Conservation (phyloP, 2,888 invertebrate species). For the Athalia cordata region DNA sequence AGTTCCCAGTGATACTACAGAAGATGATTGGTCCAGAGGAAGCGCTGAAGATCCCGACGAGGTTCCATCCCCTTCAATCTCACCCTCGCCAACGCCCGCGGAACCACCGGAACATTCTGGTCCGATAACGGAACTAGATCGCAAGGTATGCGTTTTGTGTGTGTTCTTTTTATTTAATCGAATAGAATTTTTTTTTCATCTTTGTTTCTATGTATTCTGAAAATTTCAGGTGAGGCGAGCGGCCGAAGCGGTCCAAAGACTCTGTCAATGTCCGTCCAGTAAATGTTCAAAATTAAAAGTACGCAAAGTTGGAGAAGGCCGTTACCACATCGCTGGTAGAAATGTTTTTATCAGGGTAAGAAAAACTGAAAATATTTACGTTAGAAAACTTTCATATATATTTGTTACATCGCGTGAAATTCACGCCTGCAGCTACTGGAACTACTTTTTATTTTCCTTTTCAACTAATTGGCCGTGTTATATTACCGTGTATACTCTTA, state of each 20-base stretch:
- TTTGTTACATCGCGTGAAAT: neutral
- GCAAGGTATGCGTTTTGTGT: constrained; percentile 70
- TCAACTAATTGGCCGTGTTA: too few relatives aligned
- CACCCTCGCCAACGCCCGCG: constrained; percentile 63
- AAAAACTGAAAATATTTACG: constrained; percentile 47
- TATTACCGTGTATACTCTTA: constrained; percentile 69
- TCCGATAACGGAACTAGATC: constrained; percentile 80
- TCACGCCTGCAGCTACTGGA: too few relatives aligned
- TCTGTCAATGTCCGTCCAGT: constrained; percentile 83
- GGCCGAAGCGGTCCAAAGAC: constrained; percentile 83
- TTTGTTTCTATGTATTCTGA: neutral
- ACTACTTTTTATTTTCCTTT: too few relatives aligned
- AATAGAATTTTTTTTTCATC: neutral
- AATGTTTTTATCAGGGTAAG: constrained; percentile 91
- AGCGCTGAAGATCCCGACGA: constrained; percentile 82
- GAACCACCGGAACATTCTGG: constrained; percentile 70
- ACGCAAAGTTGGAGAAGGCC: constrained; percentile 89
- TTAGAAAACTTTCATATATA: constrained; percentile 12
- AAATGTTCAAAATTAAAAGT: constrained; percentile 85
- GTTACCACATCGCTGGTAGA: constrained; percentile 89
- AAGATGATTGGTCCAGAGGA: constrained; percentile 84
- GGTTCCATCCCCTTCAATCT: constrained; percentile 70
- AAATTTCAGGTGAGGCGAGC: constrained; percentile 66
- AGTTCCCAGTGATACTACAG: constrained; percentile 79
- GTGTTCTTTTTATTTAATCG: constrained; percentile 12